Percentiles rank a stretch among this genome's conserved stretches.
phyloP scores from a whole-genome alignment of 2,113 vertebrate genomes.

The Gymnobelideus leadbeateri region DNA sequence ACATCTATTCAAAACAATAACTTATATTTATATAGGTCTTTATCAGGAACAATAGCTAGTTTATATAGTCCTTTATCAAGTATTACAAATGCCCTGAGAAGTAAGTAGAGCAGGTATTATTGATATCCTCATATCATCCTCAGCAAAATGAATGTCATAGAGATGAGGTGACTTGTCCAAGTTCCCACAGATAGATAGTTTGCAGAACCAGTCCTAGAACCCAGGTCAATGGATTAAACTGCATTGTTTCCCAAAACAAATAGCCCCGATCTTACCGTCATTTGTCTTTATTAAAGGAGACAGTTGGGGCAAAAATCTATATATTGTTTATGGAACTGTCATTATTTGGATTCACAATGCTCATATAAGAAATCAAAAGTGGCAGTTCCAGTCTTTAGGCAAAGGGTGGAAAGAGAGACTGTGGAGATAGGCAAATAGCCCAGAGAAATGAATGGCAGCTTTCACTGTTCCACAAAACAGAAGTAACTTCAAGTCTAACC shows the following conservation, averaged over 20 bases:
- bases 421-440: background rate
- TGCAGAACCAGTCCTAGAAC: background rate
- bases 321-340: background rate
- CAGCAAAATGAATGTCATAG: background rate
- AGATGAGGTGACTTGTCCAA: background rate
- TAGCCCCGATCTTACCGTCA: background rate
- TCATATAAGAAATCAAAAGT: conserved; percentile 3
- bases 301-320: background rate
- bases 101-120: background rate
- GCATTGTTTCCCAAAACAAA: background rate
- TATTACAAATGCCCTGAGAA: background rate
- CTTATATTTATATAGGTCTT: background rate
- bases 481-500: conserved; percentile 11
- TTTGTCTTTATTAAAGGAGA: background rate
- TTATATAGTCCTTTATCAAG: background rate
- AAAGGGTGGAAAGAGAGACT: conserved; percentile 16
- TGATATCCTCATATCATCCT: background rate
- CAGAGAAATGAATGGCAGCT: background rate
- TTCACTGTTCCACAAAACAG: background rate
- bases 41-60: background rate
- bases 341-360: background rate
- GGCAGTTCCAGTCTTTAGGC: background rate
- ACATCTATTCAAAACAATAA: background rate
- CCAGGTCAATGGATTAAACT: background rate
- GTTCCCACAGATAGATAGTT: background rate